Evolutionary conservation across 2,113 vertebrate genomes (phyloP).

Genomic region (Myxocyprinus asiaticus): DNA sequence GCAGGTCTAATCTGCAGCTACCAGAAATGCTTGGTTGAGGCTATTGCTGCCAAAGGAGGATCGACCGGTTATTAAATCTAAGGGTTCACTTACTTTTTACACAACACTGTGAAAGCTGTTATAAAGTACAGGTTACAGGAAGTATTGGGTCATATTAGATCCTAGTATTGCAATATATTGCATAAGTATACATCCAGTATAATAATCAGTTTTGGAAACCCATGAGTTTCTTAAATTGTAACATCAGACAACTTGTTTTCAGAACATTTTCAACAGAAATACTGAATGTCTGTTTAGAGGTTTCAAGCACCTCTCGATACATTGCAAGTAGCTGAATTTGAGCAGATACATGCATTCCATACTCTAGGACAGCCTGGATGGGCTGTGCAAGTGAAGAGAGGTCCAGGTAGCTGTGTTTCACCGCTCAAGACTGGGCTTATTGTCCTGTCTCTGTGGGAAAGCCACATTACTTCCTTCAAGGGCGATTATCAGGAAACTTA

Average conservation of each 20-base stretch:
- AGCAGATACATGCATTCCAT: constrained; percentile 54
- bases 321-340: constrained; percentile 40
- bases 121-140: too few relatives aligned
- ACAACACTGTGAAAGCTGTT: too few relatives aligned
- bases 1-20: too few relatives aligned
- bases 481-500: constrained; percentile 69
- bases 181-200: too few relatives aligned
- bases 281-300: constrained; percentile 21
- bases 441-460: constrained; percentile 84
- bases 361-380: constrained; percentile 33
- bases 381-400: constrained; percentile 32
- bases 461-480: constrained; percentile 73
- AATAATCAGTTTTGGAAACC: too few relatives aligned
- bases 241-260: not conserved
- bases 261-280: not conserved
- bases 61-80: too few relatives aligned
- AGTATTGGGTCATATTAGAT: too few relatives aligned
- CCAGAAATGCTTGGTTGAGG: too few relatives aligned
- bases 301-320: constrained; percentile 40
- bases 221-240: not conserved
- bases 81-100: too few relatives aligned
- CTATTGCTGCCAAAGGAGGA: too few relatives aligned
- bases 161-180: too few relatives aligned
- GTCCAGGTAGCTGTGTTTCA: constrained; percentile 55
- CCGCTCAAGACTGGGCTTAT: constrained; percentile 72